Base-by-base conservation (phyloP, 2,888 invertebrate genomes). In the Orchestes rusci region DNA sequence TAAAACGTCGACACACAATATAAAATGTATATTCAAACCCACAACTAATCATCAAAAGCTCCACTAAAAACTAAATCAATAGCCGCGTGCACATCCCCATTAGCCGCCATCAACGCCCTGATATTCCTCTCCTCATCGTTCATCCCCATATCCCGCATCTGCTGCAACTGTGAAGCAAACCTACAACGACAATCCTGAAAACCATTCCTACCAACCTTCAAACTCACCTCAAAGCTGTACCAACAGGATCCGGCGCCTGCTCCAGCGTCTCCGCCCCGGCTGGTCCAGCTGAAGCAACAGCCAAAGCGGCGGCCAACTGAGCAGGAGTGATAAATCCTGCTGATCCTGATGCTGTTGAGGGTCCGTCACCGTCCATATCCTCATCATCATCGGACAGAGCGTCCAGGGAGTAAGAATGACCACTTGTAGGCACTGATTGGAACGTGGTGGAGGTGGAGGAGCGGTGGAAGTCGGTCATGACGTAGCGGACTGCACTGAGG, bases 71-170 rank as follows among this genome's bases (percentile, higher is more conserved):
- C 84, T 39, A 95, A 73, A 66, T 94, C 91, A 43, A 94, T 82
- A 12, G 95, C 95, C 15, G 86, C 86, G 61, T 90, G 89, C 2
- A 95, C 83, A 64, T 94, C 88, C 40, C 95, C 94, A 55, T 70
- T 65, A 35, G 86, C 84, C 41, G 85, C 79, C 51, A 83, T 79
- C 29, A 96, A 71, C 2, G 91, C 94, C 54, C 87, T 80, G n/a
- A 89, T 69, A 63, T 93, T 93, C 39, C 85, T 72, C 2, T 79
- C 76, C 60, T 92, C 89, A 67, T 95, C 84, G 17, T 79, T 70
- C 15, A 96, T 79, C 0, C 95, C 95, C 79, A 95, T 84, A 64
- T 94, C 93, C 53, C 83, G 79, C 88, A 96, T 88, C 60, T 86
- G 85, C 39, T 76, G 75, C 51, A 88, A 68, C 57, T 84, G 83